Conservation (phyloP, 2,797 vertebrate species). For the Eulemur mongoz region DNA sequence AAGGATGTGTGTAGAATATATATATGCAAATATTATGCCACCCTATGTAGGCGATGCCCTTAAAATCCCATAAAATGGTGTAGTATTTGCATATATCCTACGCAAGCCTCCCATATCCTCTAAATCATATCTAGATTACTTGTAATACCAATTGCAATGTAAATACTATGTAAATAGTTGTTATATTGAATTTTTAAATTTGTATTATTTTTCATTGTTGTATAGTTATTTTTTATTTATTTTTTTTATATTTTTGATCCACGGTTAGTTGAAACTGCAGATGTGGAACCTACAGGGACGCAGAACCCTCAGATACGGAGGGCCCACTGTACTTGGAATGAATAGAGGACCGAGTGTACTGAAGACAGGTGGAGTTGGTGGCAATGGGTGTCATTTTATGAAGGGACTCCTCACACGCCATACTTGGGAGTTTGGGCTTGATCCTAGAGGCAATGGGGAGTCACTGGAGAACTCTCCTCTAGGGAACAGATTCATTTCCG, state of each 20-base stretch:
- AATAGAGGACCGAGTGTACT: not conserved
- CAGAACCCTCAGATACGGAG: not conserved
- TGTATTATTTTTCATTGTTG: not conserved
- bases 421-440: not conserved
- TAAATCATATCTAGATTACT: not conserved
- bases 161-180: not conserved
- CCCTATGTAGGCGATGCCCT: not conserved
- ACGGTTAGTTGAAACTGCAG: not conserved
- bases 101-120: not conserved
- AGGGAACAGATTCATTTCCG: not conserved
- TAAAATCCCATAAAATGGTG: not conserved
- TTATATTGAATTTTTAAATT: not conserved
- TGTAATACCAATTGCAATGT: not conserved
- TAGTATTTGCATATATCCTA: not conserved
- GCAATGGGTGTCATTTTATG: not conserved
- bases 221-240: not conserved
- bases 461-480: not conserved
- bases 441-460: not conserved
- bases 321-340: not conserved
- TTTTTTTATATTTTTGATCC: not conserved
- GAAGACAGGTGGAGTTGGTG: not conserved
- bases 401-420: not conserved
- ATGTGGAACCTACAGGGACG: not conserved
- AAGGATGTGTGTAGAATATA: not conserved
- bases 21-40: not conserved